A percentile compares a stretch with the other conserved stretches of the same genome.
phyloP scores from a whole-genome alignment of 2,888 invertebrate species.

The Megamerina dolium region DNA sequence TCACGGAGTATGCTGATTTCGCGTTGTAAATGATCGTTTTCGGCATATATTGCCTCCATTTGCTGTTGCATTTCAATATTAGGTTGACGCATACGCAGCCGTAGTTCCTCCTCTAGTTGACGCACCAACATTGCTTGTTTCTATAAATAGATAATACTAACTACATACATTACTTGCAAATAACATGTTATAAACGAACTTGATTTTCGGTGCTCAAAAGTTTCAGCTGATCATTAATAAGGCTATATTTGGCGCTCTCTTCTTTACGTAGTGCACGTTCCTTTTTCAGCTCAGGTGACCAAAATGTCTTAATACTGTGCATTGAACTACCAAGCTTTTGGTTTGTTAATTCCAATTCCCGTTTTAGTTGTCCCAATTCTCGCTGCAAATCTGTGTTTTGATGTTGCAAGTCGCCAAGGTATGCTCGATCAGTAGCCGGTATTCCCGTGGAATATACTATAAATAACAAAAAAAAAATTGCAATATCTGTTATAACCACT shows the following conservation, averaged over 20 bases:
- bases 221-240: conserved; percentile 94
- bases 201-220: conserved; percentile 94
- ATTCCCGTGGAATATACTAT: conserved; percentile 43
- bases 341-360: conserved; percentile 91
- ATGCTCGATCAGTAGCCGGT: conserved; percentile 56
- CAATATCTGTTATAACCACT: too few relatives aligned
- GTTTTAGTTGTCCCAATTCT: conserved; percentile 84
- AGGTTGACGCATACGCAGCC: conserved; percentile 81
- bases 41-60: conserved; percentile 84
- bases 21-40: conserved; percentile 89
- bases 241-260: conserved; percentile 93
- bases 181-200: conserved; percentile 55
- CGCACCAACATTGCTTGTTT: conserved; percentile 94
- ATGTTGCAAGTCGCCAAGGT: conserved; percentile 81
- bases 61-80: conserved; percentile 89
- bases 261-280: conserved; percentile 94
- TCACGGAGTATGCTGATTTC: conserved; percentile 89
- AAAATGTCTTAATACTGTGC: conserved; percentile 99
- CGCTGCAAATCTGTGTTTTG: conserved; percentile 93
- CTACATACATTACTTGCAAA: not conserved
- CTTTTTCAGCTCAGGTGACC: conserved; percentile 99
- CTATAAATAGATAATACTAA: conserved; percentile 49
- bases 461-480: conserved; percentile 1
- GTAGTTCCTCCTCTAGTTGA: conserved; percentile 86
- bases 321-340: conserved; percentile 97